phyloP scores from a whole-genome alignment of 2,888 invertebrate species.

The Microplitis manilae region DNA sequence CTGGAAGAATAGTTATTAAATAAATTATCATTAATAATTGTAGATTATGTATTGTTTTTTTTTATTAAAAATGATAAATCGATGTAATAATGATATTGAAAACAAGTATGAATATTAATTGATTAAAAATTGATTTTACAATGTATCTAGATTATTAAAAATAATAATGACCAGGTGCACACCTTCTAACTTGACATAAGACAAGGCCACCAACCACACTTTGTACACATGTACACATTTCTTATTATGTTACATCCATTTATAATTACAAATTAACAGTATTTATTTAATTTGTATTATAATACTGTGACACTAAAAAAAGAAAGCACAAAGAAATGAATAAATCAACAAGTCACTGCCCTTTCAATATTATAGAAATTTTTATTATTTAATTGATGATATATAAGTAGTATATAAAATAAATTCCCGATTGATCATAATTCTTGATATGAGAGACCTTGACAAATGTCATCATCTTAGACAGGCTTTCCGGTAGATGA shows the following conservation, averaged over 20 bases:
- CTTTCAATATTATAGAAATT: not conserved
- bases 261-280: not conserved
- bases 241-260: constrained; percentile 62
- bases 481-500: no score
- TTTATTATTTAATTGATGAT: not conserved
- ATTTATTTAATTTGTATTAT: not conserved
- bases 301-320: not conserved
- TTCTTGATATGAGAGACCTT: not conserved
- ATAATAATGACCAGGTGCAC: constrained; percentile 7
- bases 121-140: constrained; percentile 9
- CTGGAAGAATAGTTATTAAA: no score
- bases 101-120: not conserved
- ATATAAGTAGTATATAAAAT: no score
- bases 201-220: constrained; percentile 65
- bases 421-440: not conserved
- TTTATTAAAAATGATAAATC: no score
- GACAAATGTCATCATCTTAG: no score
- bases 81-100: no score
- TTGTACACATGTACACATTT: constrained; percentile 63
- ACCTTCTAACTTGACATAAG: constrained; percentile 49
- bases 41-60: no score
- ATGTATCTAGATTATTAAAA: constrained; percentile 13
- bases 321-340: not conserved
- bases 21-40: no score
- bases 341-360: not conserved